A percentile compares a stretch with the other conserved stretches of the same genome.
These are phyloP conservation scores for Rhynchonycteris naso DNA, from an alignment of 2,797 vertebrate species.

Conservation along the genomic window DNA sequence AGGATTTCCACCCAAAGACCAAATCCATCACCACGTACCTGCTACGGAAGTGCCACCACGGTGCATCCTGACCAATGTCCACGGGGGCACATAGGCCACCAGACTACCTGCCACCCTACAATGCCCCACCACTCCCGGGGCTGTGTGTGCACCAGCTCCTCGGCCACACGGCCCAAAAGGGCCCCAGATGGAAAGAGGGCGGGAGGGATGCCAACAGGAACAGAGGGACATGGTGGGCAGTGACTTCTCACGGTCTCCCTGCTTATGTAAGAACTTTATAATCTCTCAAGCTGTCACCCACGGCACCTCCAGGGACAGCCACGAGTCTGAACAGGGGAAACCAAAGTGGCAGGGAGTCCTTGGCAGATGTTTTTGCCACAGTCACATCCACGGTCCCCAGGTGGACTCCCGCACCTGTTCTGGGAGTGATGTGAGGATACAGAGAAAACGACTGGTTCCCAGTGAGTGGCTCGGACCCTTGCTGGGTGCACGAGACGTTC, in stretches of 20 bases:
- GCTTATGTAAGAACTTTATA: not conserved
- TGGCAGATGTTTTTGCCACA: fast-evolving
- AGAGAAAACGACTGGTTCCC: not conserved
- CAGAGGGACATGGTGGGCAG: fast-evolving
- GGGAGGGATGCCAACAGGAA: fast-evolving
- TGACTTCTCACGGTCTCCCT: not conserved
- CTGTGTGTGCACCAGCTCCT: not conserved
- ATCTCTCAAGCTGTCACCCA: not conserved
- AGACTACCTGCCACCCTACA: not conserved
- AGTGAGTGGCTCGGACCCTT: not conserved
- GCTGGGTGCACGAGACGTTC: not conserved
- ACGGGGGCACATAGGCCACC: not conserved
- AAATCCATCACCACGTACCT: fast-evolving
- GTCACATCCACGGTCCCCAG: fast-evolving
- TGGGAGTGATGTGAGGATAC: not conserved
- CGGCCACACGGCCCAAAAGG: not conserved
- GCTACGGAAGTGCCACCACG: fast-evolving
- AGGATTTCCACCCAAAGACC: not conserved
- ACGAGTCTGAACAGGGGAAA: not conserved
- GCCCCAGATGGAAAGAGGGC: fast-evolving
- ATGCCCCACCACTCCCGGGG: fast-evolving
- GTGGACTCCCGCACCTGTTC: not conserved
- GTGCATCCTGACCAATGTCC: not conserved
- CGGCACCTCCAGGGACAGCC: not conserved
- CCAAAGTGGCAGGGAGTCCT: not conserved